These are phyloP conservation scores for Halictus quadricinctus DNA, from an alignment of 2,888 invertebrate species.

Conservation along the genomic window DNA sequence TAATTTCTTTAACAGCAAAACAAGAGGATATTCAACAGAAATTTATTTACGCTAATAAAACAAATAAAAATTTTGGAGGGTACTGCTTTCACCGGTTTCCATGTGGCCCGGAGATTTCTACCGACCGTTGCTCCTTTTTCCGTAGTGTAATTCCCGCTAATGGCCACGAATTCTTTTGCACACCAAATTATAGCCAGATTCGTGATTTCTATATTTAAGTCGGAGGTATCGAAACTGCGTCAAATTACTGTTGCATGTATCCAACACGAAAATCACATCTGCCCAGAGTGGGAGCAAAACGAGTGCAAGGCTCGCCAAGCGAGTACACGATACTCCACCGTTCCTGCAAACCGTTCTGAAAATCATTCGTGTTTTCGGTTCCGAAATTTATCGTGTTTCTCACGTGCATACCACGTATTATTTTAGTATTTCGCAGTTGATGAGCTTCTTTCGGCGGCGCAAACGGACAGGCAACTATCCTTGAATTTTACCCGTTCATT, in stretches of 20 bases:
- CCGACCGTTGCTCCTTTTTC: neutral
- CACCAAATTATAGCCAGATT: slow-evolving; percentile 8
- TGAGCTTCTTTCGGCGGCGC: slow-evolving; percentile 10
- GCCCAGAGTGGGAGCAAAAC: neutral
- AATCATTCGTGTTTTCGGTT: slow-evolving; percentile 23
- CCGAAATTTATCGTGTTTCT: slow-evolving; percentile 41
- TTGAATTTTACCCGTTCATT: neutral
- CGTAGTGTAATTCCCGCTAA: neutral
- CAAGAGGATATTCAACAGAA: neutral
- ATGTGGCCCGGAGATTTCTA: neutral
- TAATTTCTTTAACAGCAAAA: neutral
- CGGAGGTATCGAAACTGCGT: neutral
- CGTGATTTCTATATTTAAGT: slow-evolving; percentile 17
- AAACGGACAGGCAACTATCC: slow-evolving; percentile 1
- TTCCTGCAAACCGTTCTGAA: slow-evolving; percentile 14
- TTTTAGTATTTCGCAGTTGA: slow-evolving; percentile 41
- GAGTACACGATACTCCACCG: neutral
- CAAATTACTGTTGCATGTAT: slow-evolving; percentile 26
- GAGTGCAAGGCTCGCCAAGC: neutral
- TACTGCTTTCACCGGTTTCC: neutral
- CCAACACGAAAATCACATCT: slow-evolving; percentile 17
- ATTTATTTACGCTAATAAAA: neutral
- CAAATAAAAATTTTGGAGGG: neutral
- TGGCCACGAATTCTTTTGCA: neutral
- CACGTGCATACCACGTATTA: slow-evolving; percentile 47